Conservation (phyloP, 2,113 vertebrate species). For the Clarias gariepinus region DNA sequence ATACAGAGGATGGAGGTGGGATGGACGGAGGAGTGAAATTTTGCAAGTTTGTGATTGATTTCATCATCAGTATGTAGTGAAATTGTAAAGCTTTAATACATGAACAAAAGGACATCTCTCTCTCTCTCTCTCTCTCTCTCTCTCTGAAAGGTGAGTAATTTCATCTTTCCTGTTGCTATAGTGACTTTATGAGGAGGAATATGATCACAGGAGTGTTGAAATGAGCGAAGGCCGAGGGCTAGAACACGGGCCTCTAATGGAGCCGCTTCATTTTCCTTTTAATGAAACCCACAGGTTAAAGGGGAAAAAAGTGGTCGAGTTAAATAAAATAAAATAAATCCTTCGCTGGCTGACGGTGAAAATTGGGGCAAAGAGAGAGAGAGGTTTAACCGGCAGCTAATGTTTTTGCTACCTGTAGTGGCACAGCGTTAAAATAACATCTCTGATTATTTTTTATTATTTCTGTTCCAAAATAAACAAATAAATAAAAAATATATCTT, state of each 20-base stretch:
- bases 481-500: no score
- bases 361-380: background rate
- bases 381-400: background rate
- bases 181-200: slow-evolving; percentile 42
- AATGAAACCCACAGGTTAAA: slow-evolving; percentile 22
- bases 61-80: slow-evolving; percentile 32
- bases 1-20: background rate
- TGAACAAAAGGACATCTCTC: slow-evolving; percentile 34
- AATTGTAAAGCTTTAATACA: slow-evolving; percentile 42
- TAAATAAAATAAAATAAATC: slow-evolving; percentile 3
- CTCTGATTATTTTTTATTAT: background rate
- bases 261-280: slow-evolving; percentile 10
- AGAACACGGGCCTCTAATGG: slow-evolving; percentile 19
- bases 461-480: no score
- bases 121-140: background rate
- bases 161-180: slow-evolving; percentile 46
- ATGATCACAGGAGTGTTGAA: slow-evolving; percentile 28
- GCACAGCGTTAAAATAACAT: background rate
- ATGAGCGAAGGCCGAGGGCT: slow-evolving; percentile 15
- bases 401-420: background rate
- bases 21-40: slow-evolving; percentile 10
- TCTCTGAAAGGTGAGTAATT: slow-evolving; percentile 32
- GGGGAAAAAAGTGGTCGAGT: background rate
- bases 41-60: slow-evolving; percentile 22
- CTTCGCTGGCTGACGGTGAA: background rate